Base-by-base conservation (phyloP, 64 coral and sea anemone genomes). In the Cladopsammia gracilis region DNA sequence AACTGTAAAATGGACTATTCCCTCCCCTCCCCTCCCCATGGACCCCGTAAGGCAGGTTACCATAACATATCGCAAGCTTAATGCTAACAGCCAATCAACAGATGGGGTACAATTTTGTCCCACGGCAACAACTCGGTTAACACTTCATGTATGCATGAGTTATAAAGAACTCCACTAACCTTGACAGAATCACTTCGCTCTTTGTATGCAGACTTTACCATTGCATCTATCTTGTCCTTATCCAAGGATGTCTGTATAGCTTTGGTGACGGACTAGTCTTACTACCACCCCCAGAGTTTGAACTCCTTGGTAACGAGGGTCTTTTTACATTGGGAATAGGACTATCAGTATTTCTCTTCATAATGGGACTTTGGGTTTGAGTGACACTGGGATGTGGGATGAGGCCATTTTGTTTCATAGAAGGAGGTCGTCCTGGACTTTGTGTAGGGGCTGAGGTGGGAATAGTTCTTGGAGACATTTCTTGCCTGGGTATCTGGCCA, bases 171-270 rank as follows among this genome's bases (percentile, higher is more conserved):
- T 14, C 16, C 11, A 3, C 20, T 68, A 48, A 89, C 86, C 78
- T 94, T 94, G 5, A 89, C 58, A 52, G 86, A 94, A 75, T 94
- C 78, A 20, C 47, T 68, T 75, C 62, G 70, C 46, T 75, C 71
- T 22, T 58, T 75, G 24, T 86, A 66, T 50, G 90, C 79, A 75
- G 90, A 57, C 46, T 76, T 61, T 4, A 92, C 80, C 70, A 92
- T 22, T 60, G 62, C 70, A 11, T 86, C 70, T 51, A 92, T 92
- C 44, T 86, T 90, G 13, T 60, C 72, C 57, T 94, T 89, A 48
- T 87, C 76, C 54, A 94, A 19, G 11, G 48, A 78, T 60, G 50
- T 64, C 49, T 50, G 51, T 73, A 83, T 53, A 89, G 66, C 7
- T 45, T 77, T 62, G 77, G 85, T 18, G 85, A 88, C 7, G 87